Evolutionary conservation across 35 echinoderm and acorn worm species (phyloP), one percentile per base, ranked within the genome.

Genomic region (Ophioderma brevispina): DNA sequence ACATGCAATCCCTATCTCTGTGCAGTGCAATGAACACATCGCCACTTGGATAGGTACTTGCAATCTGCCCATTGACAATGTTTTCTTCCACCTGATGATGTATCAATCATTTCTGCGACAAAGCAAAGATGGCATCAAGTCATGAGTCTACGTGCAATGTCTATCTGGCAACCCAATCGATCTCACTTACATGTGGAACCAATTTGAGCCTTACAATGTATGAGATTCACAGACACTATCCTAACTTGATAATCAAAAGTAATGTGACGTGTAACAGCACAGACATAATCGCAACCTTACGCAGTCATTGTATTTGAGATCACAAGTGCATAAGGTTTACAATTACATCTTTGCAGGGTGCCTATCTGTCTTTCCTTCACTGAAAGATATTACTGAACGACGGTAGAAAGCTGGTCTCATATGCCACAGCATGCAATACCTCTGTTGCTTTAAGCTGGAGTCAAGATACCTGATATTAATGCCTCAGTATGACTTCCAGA

Each of bases 281-380:
- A 1, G 35, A 32, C 32, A 85, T 85, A 14, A 85, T 85, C 36
- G 83, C 83, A 0, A 85, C 55, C 32, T 85, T 19, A 15, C 30
- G 50, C 8, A 19, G 31, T 2, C 63, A 85, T 37, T 35, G 43
- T 28, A 64, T 85, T 31, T n/a, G n/a, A 55, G 50, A 35, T 64
- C 35, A 19, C n/a, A n/a, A n/a, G 39, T 19, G 21, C 0, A 36
- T 23, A 18, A 8, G 31, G 83, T 21, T 36, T 25, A 70, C 52
- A n/a, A 64, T 63, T 37, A 64, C 83, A n/a, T 11, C 83, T 85
- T 37, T 85, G 83, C 37, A 37, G 70, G 21, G 46, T 55, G 15
- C 83, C 82, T 28, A 31, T 38, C 3, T 55, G n/a, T 17, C n/a
- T 4, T 3, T 2, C 43, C 40, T n/a, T 14, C 43, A 15, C 2